Base-by-base conservation (phyloP, 2,888 invertebrate genomes). In the Dascillus cervinus region DNA sequence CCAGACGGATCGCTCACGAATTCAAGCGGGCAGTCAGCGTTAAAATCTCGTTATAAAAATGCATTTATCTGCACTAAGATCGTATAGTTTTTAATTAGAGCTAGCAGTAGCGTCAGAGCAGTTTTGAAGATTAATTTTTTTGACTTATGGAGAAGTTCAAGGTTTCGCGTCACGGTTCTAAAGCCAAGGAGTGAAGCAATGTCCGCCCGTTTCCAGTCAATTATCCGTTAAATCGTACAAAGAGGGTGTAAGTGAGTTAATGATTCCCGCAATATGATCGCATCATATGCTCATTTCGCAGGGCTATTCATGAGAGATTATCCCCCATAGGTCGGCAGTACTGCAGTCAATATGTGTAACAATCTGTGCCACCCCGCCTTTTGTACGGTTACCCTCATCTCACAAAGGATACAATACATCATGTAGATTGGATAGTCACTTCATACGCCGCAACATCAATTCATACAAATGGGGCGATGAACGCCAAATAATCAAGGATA, bases 331-430 rank as follows among this genome's bases (percentile, higher is more conserved):
- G 17, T 4, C 17, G 4, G 17, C 4, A n/a, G n/a, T 27, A 20
- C n/a, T 23, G 31, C 30, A 39, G 36, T 39, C 41, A 32, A 39
- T 42, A 42, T 34, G 29, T 33, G 39, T 39, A 45, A 45, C 43
- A 45, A 45, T 45, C 39, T 45, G 45, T 45, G 39, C 45, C 45
- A 45, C 39, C 33, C 41, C 41, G 39, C 26, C 43, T 43, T 38
- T 43, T 43, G 39, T 45, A 43, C 43, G 34, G 36, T 29, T n/a
- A 39, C 27, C 20, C 23, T 27, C 26, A 34, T 39, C 38, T 34
- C 31, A 34, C 17, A 34, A 27, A 34, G 31, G 30, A 29, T 22
- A 34, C 31, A 37, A 37, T 32, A 23, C 23, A 27, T 32, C 24
- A 32, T 24, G 20, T 26, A 26, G 29, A 34, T 34, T 34, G 25